Evolutionary conservation across 2,888 invertebrate genomes (phyloP).

Genomic region (Terebella lapidaria): DNA sequence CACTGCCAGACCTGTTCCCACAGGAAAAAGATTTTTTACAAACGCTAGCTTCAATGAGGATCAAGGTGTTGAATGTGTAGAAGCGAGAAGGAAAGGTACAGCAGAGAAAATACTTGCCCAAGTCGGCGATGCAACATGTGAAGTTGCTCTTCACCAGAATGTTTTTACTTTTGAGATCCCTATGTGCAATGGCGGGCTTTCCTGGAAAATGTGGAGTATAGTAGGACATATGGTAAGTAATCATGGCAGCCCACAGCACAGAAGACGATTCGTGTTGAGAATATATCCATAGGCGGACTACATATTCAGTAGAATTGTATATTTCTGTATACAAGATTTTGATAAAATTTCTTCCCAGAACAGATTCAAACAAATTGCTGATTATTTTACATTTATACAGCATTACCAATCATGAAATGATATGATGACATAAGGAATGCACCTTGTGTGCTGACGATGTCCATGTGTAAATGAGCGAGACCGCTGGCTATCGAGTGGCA

Average conservation of each 20-base stretch:
- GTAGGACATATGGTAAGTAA: too few relatives aligned
- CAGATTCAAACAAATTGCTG: too few relatives aligned
- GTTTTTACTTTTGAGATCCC: slow-evolving; percentile 95
- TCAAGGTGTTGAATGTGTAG: background rate
- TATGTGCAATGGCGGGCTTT: slow-evolving; percentile 97
- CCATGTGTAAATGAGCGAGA: slow-evolving; percentile 94
- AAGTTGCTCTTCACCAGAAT: slow-evolving; percentile 92
- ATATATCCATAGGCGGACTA: too few relatives aligned
- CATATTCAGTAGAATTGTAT: too few relatives aligned
- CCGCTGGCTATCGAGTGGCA: slow-evolving; percentile 78
- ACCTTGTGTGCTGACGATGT: slow-evolving; percentile 91
- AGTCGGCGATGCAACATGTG: slow-evolving; percentile 85
- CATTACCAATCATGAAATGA: background rate
- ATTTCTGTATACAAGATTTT: too few relatives aligned
- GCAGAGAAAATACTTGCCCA: slow-evolving; percentile 60
- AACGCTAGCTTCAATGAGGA: background rate
- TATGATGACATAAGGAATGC: too few relatives aligned
- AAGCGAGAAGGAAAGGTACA: background rate
- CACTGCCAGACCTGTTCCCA: slow-evolving; percentile 77
- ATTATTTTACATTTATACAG: too few relatives aligned
- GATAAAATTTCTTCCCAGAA: too few relatives aligned
- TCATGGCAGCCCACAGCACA: too few relatives aligned
- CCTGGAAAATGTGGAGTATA: slow-evolving; percentile 57
- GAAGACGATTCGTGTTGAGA: too few relatives aligned
- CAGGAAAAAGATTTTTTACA: background rate